Evolutionary conservation across 1,140 invertebrate species (phyloP).

Genomic region (Macrosteles quadrilineatus): DNA sequence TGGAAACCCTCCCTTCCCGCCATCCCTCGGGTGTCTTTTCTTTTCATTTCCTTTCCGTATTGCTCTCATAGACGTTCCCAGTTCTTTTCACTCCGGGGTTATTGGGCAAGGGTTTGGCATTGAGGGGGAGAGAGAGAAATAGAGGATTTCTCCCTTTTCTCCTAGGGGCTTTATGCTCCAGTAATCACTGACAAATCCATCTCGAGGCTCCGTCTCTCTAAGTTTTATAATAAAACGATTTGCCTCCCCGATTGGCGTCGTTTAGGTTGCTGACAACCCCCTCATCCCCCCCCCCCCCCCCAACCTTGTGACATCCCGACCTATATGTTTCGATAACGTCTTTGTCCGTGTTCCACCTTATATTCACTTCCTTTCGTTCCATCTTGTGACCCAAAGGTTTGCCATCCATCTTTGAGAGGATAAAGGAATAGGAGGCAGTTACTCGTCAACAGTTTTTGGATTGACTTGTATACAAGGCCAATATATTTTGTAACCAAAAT

Average conservation of each 20-base stretch:
- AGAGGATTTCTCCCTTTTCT: too few species aligned
- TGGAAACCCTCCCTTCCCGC: neutral
- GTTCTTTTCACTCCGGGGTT: conserved; percentile 21
- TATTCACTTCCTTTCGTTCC: too few species aligned
- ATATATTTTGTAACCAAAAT: too few species aligned
- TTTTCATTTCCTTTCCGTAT: conserved; percentile 27
- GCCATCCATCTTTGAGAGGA: too few species aligned
- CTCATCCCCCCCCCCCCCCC: conserved; percentile 41
- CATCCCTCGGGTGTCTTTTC: conserved; percentile 27
- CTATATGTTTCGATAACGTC: too few species aligned
- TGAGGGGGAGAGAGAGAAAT: too few species aligned
- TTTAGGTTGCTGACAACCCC: conserved; percentile 44
- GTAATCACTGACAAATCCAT: conserved; percentile 21
- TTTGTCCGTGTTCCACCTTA: too few species aligned
- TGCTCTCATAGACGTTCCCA: conserved; percentile 8
- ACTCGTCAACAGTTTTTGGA: too few species aligned
- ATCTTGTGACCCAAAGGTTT: too few species aligned
- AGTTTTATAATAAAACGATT: conserved; percentile 24
- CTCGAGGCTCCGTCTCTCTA: neutral
- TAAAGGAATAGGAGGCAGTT: too few species aligned
- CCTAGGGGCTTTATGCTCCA: neutral
- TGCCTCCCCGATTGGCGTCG: conserved; percentile 40
- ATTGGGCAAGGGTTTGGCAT: neutral
- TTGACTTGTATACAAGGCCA: too few species aligned
- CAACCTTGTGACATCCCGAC: too few species aligned